Evolutionary conservation across 2,888 invertebrate genomes (phyloP).

Genomic region (Hofmannophila pseudospretella): DNA sequence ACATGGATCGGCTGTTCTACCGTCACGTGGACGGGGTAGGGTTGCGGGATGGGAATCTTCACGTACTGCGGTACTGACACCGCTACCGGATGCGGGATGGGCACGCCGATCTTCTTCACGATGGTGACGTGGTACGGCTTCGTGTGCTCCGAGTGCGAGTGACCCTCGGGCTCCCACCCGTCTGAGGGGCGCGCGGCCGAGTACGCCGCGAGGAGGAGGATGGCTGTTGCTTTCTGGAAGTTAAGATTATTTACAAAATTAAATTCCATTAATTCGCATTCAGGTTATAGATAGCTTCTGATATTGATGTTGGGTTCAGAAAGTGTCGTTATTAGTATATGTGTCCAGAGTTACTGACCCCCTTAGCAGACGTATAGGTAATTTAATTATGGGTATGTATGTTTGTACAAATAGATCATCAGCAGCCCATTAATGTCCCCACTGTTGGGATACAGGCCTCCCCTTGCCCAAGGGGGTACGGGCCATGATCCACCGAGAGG

Average conservation of each 20-base stretch:
- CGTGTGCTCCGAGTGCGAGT: constrained; percentile 82
- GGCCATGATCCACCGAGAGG: no score
- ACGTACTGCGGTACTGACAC: constrained; percentile 83
- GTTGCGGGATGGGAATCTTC: constrained; percentile 85
- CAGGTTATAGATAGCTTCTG: no score
- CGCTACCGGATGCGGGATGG: constrained; percentile 85
- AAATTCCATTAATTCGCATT: no score
- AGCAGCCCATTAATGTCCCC: no score
- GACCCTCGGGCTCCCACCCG: constrained; percentile 74
- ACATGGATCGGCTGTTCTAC: constrained; percentile 85
- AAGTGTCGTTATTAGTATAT: no score
- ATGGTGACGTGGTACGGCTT: constrained; percentile 84
- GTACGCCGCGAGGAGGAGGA: constrained; percentile 47
- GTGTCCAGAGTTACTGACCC: no score
- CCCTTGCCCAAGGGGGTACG: no score
- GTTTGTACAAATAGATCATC: no score
- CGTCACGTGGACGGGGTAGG: constrained; percentile 84
- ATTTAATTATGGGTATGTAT: no score
- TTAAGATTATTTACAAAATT: background rate
- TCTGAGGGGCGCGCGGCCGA: constrained; percentile 57
- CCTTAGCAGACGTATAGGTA: no score
- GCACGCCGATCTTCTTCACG: constrained; percentile 84
- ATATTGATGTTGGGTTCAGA: no score
- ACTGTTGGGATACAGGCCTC: no score
- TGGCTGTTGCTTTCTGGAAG: constrained; percentile 62